Evolutionary conservation across 1,140 invertebrate genomes (phyloP).

Genomic region (Lordiphosa clarofinis): DNA sequence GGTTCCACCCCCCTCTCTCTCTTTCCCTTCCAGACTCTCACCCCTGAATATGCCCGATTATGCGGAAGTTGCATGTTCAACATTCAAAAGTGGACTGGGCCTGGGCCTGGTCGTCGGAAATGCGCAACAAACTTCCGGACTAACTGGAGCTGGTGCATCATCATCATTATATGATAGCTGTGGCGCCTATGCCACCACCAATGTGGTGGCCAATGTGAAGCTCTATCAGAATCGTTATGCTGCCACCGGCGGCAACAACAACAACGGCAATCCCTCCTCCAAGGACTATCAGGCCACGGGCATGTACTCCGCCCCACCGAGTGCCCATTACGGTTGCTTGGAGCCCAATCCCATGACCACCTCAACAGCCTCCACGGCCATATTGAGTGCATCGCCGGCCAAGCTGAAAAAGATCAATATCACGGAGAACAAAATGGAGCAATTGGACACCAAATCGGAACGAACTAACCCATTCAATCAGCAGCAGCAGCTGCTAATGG

Average conservation of each 20-base stretch:
- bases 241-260: conserved; percentile 39
- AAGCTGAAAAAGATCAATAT: conserved; percentile 76
- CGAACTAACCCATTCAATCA: conserved; percentile 72
- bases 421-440: conserved; percentile 78
- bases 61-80: conserved; percentile 80
- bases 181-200: conserved; percentile 79
- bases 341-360: conserved; percentile 64
- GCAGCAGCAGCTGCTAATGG: conserved; percentile 68
- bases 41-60: conserved; percentile 80
- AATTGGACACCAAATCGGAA: conserved; percentile 47
- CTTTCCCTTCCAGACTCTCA: conserved; percentile 60
- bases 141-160: conserved; percentile 16
- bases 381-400: conserved; percentile 56
- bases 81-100: conserved; percentile 78
- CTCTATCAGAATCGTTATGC: conserved; percentile 76
- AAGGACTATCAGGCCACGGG: conserved; percentile 70
- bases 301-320: conserved; percentile 75
- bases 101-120: conserved; percentile 16
- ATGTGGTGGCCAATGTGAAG: conserved; percentile 78
- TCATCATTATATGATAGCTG: conserved; percentile 78
- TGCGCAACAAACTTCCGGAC: conserved; percentile 33
- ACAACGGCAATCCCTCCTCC: conserved; percentile 42
- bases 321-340: conserved; percentile 70
- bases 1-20: conserved; percentile 9
- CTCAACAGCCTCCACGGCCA: conserved; percentile 69